Evolutionary conservation across 2,797 vertebrate species (phyloP), one percentile per base, ranked within the genome.

Genomic region (Eulemur mongoz): DNA sequence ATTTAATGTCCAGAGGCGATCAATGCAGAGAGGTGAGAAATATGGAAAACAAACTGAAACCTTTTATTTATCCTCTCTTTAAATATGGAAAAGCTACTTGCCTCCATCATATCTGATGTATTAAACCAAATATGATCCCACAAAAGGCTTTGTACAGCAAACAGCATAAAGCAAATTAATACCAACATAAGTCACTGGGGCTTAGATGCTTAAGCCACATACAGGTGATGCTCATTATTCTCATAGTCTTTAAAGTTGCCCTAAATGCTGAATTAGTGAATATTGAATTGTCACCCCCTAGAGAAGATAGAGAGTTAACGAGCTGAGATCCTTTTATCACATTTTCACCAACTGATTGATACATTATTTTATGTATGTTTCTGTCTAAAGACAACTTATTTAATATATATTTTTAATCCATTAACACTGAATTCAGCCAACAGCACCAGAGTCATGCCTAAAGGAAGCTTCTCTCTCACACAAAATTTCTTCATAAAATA

Each of bases 1-100:
- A 79, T 82, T 87, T 91, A 73, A 90, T 81, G 40, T 54, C 40
- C 87, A 91, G 45, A 78, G n/a, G 63, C 94, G 3, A 87, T 76
- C 18, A 92, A 30, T 69, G 2, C n/a, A 89, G n/a, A 87, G 8
- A 59, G 14, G 20, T 35, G 40, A 81, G 35, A 92, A 86, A 84
- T 43, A 84, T 27, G n/a, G 52, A 89, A 85, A 52, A 57, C 52
- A 23, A 30, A 73, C 45, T 52, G 76, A 82, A 89, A 40, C 0
- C 2, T 38, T 88, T 63, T 65, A 69, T 84, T 86, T 86, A 81
- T 48, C n/a, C 2, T 82, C 11, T 90, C 13, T 70, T 10, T 38
- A 84, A 73, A 93, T 88, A 70, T 61, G 23, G 52, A 87, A 96
- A 63, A 76, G 3, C 10, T 38, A 50, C 63, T 69, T 69, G 18